A percentile compares a stretch with the other conserved stretches of the same genome.
These are phyloP conservation scores for Etia nguti DNA, from an alignment of 2,113 vertebrate species.

Conservation along the genomic window DNA sequence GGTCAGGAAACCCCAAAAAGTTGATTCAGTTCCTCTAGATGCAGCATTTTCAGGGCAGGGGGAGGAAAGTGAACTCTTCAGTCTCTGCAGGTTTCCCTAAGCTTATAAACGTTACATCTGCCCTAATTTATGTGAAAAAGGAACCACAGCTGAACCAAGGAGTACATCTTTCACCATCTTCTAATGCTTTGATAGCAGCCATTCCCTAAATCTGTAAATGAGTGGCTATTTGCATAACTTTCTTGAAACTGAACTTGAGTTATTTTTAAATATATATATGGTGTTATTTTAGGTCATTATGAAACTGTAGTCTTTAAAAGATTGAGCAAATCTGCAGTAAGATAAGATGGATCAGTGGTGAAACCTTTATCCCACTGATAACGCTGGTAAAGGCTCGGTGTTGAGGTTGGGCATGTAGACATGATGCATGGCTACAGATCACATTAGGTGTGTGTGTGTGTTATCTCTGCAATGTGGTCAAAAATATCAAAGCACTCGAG, in stretches of 20 bases:
- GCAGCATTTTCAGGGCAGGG: neutral
- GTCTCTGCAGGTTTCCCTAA: neutral
- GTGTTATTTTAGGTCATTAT: neutral
- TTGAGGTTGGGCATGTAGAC: neutral
- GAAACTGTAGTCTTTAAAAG: neutral
- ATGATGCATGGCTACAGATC: neutral
- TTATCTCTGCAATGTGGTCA: neutral
- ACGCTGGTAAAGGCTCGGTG: neutral
- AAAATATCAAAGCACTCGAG: neutral
- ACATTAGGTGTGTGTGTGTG: neutral
- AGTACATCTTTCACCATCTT: neutral
- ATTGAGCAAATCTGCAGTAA: neutral
- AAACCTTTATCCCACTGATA: neutral
- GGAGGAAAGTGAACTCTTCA: neutral
- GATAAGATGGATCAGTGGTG: neutral
- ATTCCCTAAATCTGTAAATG: neutral
- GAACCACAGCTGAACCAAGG: neutral
- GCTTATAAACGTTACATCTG: neutral
- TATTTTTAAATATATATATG: neutral
- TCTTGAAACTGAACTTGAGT: neutral
- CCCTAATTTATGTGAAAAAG: neutral
- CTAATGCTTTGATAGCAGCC: neutral
- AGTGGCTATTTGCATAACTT: neutral
- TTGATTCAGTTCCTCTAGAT: neutral
- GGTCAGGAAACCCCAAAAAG: neutral